Evolutionary conservation across 2,888 invertebrate genomes (phyloP).

Genomic region (Seira sanloemensis): DNA sequence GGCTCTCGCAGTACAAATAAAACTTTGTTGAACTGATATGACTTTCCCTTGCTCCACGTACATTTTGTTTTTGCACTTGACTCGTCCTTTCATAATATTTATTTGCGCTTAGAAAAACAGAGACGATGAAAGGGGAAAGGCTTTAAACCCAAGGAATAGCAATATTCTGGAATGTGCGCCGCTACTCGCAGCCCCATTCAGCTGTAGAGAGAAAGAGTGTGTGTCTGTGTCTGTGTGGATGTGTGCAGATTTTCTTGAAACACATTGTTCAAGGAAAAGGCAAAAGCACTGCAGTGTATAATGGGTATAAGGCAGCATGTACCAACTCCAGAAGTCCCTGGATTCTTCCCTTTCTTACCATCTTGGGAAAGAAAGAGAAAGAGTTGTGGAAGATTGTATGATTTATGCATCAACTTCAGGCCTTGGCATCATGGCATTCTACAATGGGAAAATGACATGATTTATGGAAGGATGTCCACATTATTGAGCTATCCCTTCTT

Average conservation of each 20-base stretch:
- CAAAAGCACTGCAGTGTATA: constrained; percentile 1
- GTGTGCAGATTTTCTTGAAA: constrained; percentile 17
- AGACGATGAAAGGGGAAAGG: not conserved
- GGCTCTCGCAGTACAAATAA: too few species aligned
- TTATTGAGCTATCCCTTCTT: constrained; percentile 70
- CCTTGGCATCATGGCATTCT: constrained; percentile 68
- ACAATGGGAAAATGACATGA: constrained; percentile 74
- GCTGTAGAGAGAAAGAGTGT: too few species aligned
- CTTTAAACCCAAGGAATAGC: not conserved
- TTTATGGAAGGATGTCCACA: constrained; percentile 74
- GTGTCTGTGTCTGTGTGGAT: not conserved
- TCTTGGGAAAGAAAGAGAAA: constrained; percentile 30
- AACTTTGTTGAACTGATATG: too few species aligned
- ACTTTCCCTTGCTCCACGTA: too few species aligned
- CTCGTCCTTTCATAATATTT: not conserved
- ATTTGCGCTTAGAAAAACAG: not conserved
- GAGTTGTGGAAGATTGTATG: constrained; percentile 70
- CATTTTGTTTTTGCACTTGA: not conserved
- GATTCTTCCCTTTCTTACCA: not conserved
- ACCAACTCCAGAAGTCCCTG: not conserved
- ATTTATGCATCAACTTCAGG: constrained; percentile 72
- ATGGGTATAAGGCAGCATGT: not conserved
- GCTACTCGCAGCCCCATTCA: too few species aligned
- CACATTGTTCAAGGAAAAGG: constrained; percentile 3
- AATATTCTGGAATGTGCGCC: not conserved